Base-by-base conservation (phyloP, 2,113 vertebrate species). In the Meriones unguiculatus region DNA sequence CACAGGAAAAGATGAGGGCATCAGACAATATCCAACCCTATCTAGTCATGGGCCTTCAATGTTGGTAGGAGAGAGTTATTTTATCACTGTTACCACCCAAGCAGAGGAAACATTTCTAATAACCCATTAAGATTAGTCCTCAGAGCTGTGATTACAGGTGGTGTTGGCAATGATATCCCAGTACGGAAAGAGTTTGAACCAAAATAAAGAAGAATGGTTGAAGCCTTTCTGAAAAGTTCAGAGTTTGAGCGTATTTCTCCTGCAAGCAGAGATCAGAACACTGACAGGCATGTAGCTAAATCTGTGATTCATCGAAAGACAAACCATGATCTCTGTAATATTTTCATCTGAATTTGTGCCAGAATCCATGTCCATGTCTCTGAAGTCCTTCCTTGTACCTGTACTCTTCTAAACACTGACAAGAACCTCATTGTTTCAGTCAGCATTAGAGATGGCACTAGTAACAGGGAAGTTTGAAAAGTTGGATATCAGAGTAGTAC, bases 181-280 rank as follows among this genome's bases (percentile, higher is more conserved):
- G 35, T 89, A n/a, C n/a, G 92, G 7, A 85, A 96, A 38, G 50
- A 7, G 25, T 22, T 18, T 17, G 10, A 69, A 1, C 3, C 18
- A 70, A 15, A 76, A 5, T 6, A n/a, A 2, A 7, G 11, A 22
- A 22, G 24, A 38, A 35, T 70, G 2, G 0, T n/a, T 52, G 2
- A 2, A 1, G 1, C 12, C 38, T 76, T 92, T 76, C 59, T 52
- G 5, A 86, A 96, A 93, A 20, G n/a, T 25, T 35, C 54, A 75
- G 15, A 22, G 15, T 5, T 46, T n/a, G 38, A 93, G 14, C 12
- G 35, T 10, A 32, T 41, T 4, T 5, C 12, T 78, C 2, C 24
- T 41, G 25, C 8, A 75, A 41, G 25, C 77, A 92, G 38, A 92
- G 14, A 17, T 17, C 35, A 86, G 14, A 92, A 75, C 7, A 67